Evolutionary conservation across 92 coral and sea anemone genomes (phyloP).

Genomic region (Porites rus): DNA sequence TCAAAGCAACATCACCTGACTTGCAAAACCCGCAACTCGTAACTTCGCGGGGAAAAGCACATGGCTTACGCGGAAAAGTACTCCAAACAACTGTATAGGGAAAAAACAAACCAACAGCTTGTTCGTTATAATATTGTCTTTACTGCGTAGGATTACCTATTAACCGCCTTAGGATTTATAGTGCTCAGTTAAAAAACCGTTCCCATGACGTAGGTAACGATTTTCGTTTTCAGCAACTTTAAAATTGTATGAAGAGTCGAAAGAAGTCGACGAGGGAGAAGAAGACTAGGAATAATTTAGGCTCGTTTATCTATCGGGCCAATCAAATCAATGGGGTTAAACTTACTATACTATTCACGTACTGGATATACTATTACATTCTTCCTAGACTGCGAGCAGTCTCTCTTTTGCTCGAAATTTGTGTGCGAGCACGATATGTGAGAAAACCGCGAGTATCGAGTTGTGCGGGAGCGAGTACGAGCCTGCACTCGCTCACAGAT

Average conservation of each 20-base stretch:
- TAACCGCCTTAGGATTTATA: not conserved
- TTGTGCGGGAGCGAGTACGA: too few relatives aligned
- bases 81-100: too few relatives aligned
- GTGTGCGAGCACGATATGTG: too few relatives aligned
- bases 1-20: not conserved
- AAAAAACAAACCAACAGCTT: too few relatives aligned
- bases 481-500: too few relatives aligned
- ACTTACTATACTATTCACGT: not conserved
- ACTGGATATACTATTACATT: not conserved
- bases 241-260: not conserved
- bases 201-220: not conserved
- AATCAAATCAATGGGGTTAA: not conserved
- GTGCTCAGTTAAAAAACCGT: not conserved
- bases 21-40: not conserved
- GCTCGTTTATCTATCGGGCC: not conserved
- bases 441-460: too few relatives aligned
- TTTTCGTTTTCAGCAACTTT: too few relatives aligned
- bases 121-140: too few relatives aligned
- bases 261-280: not conserved
- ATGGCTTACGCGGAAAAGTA: not conserved
- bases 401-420: too few relatives aligned
- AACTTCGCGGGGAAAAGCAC: too few relatives aligned
- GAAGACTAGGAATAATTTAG: not conserved
- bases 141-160: too few relatives aligned
- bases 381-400: not conserved